phyloP scores from a whole-genome alignment of 1,140 invertebrate genomes.

The Euwallacea similis region DNA sequence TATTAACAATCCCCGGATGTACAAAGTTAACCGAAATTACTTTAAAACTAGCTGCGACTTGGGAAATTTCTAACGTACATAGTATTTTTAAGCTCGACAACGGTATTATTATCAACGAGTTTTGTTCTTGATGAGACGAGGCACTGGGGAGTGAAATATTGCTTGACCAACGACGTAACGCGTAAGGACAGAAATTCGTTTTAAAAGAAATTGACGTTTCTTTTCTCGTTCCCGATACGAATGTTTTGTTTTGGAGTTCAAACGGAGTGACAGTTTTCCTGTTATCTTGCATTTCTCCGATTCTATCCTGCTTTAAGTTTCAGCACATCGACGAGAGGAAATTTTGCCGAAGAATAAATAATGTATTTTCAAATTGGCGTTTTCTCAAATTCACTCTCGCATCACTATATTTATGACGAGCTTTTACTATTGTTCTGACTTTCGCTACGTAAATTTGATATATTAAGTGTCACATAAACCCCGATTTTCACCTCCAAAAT shows the following conservation, averaged over 20 bases:
- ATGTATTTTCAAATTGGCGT: not conserved
- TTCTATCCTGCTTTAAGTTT: not conserved
- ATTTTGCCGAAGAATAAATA: not conserved
- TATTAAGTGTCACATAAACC: too few species aligned
- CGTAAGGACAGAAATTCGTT: not conserved
- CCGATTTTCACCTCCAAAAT: not conserved
- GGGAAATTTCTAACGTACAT: not conserved
- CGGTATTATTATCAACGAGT: too few species aligned
- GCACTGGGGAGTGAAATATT: not conserved
- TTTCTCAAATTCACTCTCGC: too few species aligned
- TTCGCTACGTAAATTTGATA: too few species aligned
- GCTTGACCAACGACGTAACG: not conserved
- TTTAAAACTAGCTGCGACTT: not conserved
- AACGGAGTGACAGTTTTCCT: not conserved
- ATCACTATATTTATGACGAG: too few species aligned
- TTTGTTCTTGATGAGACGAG: too few species aligned
- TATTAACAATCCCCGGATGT: constrained; percentile 11
- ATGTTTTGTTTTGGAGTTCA: constrained; percentile 1
- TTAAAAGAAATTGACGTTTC: constrained; percentile 12
- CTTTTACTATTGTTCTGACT: too few species aligned
- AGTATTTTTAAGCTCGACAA: not conserved
- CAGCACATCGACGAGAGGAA: not conserved
- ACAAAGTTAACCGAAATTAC: not conserved
- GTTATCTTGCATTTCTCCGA: not conserved
- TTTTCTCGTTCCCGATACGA: not conserved